These are phyloP conservation scores for Acridotheres tristis DNA, from an alignment of 2,797 vertebrate genomes.

Conservation along the genomic window DNA sequence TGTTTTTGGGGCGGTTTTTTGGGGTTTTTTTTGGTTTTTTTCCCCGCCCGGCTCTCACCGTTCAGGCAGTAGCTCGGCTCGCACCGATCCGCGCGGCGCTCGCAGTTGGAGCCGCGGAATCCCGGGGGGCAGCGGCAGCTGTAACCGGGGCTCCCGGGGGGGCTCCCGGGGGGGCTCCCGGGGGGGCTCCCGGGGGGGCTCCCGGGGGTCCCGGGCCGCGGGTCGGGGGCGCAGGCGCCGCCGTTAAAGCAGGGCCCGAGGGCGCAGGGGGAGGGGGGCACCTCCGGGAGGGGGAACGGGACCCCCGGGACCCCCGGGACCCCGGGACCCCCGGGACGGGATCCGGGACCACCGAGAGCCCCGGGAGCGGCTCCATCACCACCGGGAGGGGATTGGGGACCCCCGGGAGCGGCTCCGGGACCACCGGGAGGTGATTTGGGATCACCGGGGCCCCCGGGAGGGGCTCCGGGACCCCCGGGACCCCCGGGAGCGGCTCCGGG, in stretches of 20 bases:
- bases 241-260: not conserved
- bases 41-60: not conserved
- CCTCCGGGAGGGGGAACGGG: not conserved
- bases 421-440: too few relatives aligned
- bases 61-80: constrained; percentile 71
- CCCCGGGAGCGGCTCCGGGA: too few relatives aligned
- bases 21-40: not conserved
- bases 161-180: too few relatives aligned
- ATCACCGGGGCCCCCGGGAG: too few relatives aligned
- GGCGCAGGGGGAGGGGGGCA: not conserved
- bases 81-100: constrained; percentile 87
- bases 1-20: not conserved
- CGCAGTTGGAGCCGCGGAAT: constrained; percentile 92
- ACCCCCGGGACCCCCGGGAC: not conserved
- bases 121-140: constrained; percentile 80
- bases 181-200: not conserved
- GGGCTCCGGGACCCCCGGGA: too few relatives aligned
- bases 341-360: not conserved
- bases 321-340: too few relatives aligned
- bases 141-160: too few relatives aligned
- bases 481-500: too few relatives aligned
- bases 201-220: not conserved
- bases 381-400: not conserved
- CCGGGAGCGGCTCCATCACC: too few relatives aligned
- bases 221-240: constrained; percentile 28